Conservation (phyloP, 2,113 vertebrate genomes). For the Oncorhynchus clarkii region DNA sequence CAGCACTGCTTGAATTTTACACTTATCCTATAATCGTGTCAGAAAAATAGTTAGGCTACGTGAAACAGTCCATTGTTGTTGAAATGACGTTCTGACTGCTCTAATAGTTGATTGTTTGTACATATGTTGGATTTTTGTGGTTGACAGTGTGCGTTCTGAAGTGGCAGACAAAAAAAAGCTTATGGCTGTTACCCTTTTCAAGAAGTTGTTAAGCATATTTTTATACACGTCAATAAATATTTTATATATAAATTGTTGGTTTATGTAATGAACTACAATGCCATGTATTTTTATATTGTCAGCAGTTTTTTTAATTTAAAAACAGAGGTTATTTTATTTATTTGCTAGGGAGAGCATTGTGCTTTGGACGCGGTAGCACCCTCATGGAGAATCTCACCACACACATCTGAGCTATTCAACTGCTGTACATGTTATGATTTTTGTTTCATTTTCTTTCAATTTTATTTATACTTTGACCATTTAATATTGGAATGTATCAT, state of each 20-base stretch:
- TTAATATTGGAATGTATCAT: slow-evolving; percentile 57
- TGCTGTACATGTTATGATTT: slow-evolving; percentile 64
- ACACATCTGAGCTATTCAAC: slow-evolving; percentile 61
- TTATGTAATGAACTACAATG: slow-evolving; percentile 79
- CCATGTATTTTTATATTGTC: slow-evolving; percentile 82
- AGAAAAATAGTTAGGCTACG: slow-evolving; percentile 48
- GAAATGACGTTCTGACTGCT: slow-evolving; percentile 55
- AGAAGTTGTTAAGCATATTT: slow-evolving; percentile 78
- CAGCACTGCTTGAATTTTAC: slow-evolving; percentile 61
- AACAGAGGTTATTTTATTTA: slow-evolving; percentile 73
- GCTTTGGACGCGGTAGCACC: slow-evolving; percentile 49
- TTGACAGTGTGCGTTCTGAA: slow-evolving; percentile 66
- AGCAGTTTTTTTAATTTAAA: slow-evolving; percentile 76
- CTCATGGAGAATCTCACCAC: slow-evolving; percentile 52
- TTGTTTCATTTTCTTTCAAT: slow-evolving; percentile 36
- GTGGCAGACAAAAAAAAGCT: slow-evolving; percentile 68
- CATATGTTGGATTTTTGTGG: slow-evolving; percentile 68
- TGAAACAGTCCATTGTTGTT: slow-evolving; percentile 52
- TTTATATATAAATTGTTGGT: slow-evolving; percentile 79
- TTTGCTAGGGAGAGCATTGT: slow-evolving; percentile 57
- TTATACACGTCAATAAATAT: slow-evolving; percentile 80
- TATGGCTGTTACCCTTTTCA: slow-evolving; percentile 74
- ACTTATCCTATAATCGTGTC: slow-evolving; percentile 53
- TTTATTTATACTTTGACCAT: slow-evolving; percentile 62
- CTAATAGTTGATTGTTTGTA: slow-evolving; percentile 68